These are phyloP conservation scores for Anarrhichthys ocellatus DNA, from an alignment of 2,113 vertebrate genomes.

Conservation along the genomic window DNA sequence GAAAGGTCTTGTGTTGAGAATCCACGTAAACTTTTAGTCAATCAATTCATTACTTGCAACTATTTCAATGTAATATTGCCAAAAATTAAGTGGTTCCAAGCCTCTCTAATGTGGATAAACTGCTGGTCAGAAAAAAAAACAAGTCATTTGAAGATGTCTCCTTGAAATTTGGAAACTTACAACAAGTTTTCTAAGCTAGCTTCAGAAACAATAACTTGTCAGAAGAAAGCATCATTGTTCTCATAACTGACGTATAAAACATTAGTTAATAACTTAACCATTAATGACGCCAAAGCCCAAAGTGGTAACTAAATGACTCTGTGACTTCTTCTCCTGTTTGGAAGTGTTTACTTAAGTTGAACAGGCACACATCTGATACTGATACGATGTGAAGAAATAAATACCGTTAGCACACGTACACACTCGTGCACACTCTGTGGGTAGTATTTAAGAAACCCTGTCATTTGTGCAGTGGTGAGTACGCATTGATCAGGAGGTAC, in stretches of 20 bases:
- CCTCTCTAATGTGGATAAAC: neutral
- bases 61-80: neutral
- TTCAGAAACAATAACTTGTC: neutral
- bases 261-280: neutral
- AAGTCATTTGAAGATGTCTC: neutral
- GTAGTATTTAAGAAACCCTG: constrained; percentile 39
- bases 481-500: constrained; percentile 40
- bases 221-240: neutral
- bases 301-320: neutral
- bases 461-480: constrained; percentile 52
- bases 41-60: neutral
- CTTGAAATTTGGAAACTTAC: neutral
- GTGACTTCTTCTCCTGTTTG: neutral
- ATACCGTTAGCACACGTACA: constrained; percentile 14
- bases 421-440: constrained; percentile 18
- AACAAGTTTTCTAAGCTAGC: neutral
- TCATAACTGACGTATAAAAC: neutral
- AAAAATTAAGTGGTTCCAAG: neutral
- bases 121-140: neutral
- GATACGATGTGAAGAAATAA: constrained; percentile 14
- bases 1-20: neutral
- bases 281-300: neutral
- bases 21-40: neutral
- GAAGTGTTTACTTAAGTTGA: neutral
- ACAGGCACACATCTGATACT: neutral